phyloP scores from a whole-genome alignment of 2,113 vertebrate genomes.

The Gymnocephalus cernua region DNA sequence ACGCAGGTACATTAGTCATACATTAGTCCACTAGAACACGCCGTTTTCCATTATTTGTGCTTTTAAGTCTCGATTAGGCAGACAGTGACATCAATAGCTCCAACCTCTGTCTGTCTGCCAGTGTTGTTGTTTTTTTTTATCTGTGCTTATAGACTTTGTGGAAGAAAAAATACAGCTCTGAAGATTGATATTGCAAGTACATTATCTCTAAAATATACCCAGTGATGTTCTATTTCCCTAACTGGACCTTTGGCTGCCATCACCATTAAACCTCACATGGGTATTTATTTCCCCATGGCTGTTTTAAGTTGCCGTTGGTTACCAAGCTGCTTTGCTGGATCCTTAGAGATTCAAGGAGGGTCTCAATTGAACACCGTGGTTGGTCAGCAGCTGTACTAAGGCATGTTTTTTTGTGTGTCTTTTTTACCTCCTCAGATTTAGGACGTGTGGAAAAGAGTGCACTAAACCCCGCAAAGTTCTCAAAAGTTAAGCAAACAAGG shows the following conservation, averaged over 20 bases:
- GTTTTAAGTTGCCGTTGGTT: slow-evolving; percentile 48
- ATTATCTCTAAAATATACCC: slow-evolving; percentile 16
- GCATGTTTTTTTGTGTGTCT: slow-evolving; percentile 17
- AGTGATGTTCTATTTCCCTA: slow-evolving; percentile 41
- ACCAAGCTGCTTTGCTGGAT: slow-evolving; percentile 43
- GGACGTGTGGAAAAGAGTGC: slow-evolving; percentile 51
- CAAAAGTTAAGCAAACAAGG: slow-evolving; percentile 73
- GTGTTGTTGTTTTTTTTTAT: slow-evolving; percentile 9
- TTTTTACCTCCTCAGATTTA: slow-evolving; percentile 36
- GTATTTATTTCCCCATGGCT: slow-evolving; percentile 47
- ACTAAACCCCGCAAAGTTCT: slow-evolving; percentile 57
- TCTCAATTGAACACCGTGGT: slow-evolving; percentile 40
- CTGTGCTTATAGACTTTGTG: slow-evolving; percentile 6
- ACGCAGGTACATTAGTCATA: not conserved
- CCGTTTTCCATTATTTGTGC: slow-evolving; percentile 25
- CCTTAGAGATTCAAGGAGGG: slow-evolving; percentile 30
- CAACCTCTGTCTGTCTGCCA: slow-evolving; percentile 1
- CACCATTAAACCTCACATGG: slow-evolving; percentile 19
- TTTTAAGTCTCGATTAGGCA: slow-evolving; percentile 12
- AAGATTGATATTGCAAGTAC: slow-evolving; percentile 28
- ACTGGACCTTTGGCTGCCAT: slow-evolving; percentile 39
- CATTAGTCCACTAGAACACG: not conserved
- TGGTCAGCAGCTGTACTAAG: slow-evolving; percentile 49
- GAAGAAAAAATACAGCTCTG: slow-evolving; percentile 29
- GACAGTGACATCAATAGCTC: slow-evolving; percentile 20